Evolutionary conservation across 2,888 invertebrate genomes (phyloP).

Genomic region (Lasioglossum leucozonium): DNA sequence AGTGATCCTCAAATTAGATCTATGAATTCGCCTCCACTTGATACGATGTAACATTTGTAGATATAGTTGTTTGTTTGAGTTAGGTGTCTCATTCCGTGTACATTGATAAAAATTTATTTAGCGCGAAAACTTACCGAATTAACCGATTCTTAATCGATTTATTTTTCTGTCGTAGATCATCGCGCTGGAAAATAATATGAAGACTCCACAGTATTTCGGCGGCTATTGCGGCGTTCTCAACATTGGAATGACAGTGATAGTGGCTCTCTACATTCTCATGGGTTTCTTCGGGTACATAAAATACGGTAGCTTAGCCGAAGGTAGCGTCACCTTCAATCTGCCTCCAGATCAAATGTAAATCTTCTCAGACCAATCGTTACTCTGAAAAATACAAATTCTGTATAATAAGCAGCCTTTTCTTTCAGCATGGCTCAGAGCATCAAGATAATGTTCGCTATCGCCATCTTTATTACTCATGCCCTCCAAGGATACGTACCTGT

Average conservation of each 20-base stretch:
- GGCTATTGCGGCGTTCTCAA: conserved; percentile 92
- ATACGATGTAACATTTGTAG: too few species aligned
- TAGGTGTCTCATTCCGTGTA: neutral
- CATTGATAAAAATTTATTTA: neutral
- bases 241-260: conserved; percentile 92
- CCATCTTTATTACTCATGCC: conserved; percentile 93
- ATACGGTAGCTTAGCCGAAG: conserved; percentile 89
- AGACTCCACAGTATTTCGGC: conserved; percentile 91
- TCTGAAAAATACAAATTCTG: neutral
- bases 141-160: neutral
- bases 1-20: conserved; percentile 43
- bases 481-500: conserved; percentile 96
- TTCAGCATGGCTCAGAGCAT: conserved; percentile 88
- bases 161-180: conserved; percentile 88
- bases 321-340: conserved; percentile 94
- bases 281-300: conserved; percentile 95
- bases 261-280: conserved; percentile 90
- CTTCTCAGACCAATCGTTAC: neutral
- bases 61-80: too few species aligned
- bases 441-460: conserved; percentile 87
- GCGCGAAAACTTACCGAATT: neutral
- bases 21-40: too few species aligned
- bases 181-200: conserved; percentile 96
- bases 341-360: conserved; percentile 87
- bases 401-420: conserved; percentile 6